Conservation (phyloP, 2,888 invertebrate species). For the Apantesis nais region DNA sequence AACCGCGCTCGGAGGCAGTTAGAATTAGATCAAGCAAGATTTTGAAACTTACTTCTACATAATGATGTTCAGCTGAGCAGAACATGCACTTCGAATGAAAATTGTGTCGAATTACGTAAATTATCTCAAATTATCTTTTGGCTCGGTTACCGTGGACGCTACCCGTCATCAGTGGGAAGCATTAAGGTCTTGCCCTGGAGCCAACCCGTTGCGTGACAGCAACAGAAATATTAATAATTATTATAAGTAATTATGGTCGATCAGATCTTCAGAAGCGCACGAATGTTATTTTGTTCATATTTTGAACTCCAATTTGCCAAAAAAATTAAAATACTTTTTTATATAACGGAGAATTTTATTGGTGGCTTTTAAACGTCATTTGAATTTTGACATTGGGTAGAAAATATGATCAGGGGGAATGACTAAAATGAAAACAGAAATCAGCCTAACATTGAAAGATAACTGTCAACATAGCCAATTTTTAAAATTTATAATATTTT, state of each 20-base stretch:
- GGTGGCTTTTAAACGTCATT: constrained; percentile 34
- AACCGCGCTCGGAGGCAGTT: constrained; percentile 59
- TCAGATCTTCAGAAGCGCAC: constrained; percentile 54
- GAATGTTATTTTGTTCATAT: constrained; percentile 60
- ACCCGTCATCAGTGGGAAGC: constrained; percentile 66
- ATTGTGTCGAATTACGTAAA: constrained; percentile 81
- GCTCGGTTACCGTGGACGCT: constrained; percentile 67
- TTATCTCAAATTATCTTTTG: constrained; percentile 80
- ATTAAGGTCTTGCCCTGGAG: constrained; percentile 63
- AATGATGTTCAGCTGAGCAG: constrained; percentile 65
- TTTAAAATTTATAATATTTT: no score
- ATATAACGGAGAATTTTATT: constrained; percentile 27
- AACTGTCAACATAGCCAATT: no score
- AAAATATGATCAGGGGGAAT: constrained; percentile 2
- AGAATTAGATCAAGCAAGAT: constrained; percentile 64
- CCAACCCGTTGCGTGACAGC: constrained; percentile 72
- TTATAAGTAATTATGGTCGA: constrained; percentile 65
- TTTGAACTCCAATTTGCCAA: constrained; percentile 52
- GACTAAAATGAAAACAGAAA: no score
- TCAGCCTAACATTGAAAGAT: no score
- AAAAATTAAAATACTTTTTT: constrained; percentile 40
- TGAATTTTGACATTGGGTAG: constrained; percentile 20
- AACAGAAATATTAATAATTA: constrained; percentile 75
- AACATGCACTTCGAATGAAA: constrained; percentile 77
- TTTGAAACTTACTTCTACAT: constrained; percentile 62